A percentile compares a stretch with the other conserved stretches of the same genome.
Evolutionary conservation across 2,113 vertebrate species (phyloP).

Genomic region (Microcebus jonahi): DNA sequence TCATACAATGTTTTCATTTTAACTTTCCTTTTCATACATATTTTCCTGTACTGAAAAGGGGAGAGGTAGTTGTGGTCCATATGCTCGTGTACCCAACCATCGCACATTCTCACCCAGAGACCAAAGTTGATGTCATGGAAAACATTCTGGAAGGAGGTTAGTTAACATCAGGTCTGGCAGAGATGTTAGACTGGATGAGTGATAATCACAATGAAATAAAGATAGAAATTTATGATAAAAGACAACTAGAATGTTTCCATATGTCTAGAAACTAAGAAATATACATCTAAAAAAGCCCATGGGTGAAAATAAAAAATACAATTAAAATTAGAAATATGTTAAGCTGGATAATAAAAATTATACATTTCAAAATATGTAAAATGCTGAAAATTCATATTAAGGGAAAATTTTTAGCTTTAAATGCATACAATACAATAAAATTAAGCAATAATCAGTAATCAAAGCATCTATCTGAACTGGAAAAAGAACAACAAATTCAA

Average conservation of each 20-base stretch:
- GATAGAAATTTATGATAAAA: not conserved
- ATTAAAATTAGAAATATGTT: not conserved
- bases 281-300: not conserved
- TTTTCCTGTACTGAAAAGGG: not conserved
- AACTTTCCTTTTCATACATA: not conserved
- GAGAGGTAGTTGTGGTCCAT: not conserved
- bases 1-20: not conserved
- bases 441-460: not conserved
- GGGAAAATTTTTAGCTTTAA: not conserved
- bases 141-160: not conserved
- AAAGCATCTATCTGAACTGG: not conserved
- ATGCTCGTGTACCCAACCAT: not conserved
- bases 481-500: not conserved
- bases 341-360: not conserved
- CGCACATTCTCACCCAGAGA: not conserved
- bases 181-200: not conserved
- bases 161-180: not conserved
- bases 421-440: not conserved
- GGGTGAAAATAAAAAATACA: not conserved
- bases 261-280: not conserved
- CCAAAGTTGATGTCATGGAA: not conserved
- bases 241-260: not conserved
- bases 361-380: not conserved
- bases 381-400: not conserved
- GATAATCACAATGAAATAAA: not conserved